Evolutionary conservation across 2,797 vertebrate species (phyloP), one percentile per base, ranked within the genome.

Genomic region (Moxostoma hubbsi): DNA sequence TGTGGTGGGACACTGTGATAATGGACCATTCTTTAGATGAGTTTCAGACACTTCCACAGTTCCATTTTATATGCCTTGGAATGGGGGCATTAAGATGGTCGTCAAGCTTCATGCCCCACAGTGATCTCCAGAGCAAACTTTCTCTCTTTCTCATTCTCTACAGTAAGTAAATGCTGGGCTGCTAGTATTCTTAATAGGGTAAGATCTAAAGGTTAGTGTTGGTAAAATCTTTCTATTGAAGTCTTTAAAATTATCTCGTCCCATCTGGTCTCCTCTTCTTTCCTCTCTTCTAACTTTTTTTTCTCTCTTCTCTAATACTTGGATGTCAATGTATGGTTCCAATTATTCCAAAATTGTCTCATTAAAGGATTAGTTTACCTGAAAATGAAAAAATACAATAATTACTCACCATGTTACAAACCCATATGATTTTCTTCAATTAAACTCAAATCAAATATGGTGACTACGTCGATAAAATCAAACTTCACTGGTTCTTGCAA

Each of bases 41-140:
- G 18, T 67, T 63, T 69, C 50, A 70, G 65, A 69, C 46, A 70
- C 75, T 69, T 70, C 57, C 36, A 70, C 69, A 79, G 77, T 73
- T 79, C 18, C 7, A 5, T 64, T 79, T 72, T 16, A 73, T 79
- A 73, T 79, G 77, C 69, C 45, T 18, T 72, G 77, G 77, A 79
- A 79, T 65, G 53, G 77, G 53, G 61, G 58, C 55, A 68, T 73
- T 79, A 65, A 65, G 62, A 79, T 72, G 61, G 69, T 53, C 69
- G 59, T 79, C 69, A 73, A 79, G 59, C 77, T 73, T 79, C 68
- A 79, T 55, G 61, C 61, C 51, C 43, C 63, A 54, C 63, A 49
- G 53, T 58, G 53, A 65, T 79, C 77, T 62, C 53, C 53, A 72
- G 53, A 79, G 77, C 18, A 6, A 16, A 61, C 53, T 43, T 45